A percentile compares a stretch with the other conserved stretches of the same genome.
phyloP scores from a whole-genome alignment of 2,888 invertebrate genomes.

The Hemaris fuciformis region DNA sequence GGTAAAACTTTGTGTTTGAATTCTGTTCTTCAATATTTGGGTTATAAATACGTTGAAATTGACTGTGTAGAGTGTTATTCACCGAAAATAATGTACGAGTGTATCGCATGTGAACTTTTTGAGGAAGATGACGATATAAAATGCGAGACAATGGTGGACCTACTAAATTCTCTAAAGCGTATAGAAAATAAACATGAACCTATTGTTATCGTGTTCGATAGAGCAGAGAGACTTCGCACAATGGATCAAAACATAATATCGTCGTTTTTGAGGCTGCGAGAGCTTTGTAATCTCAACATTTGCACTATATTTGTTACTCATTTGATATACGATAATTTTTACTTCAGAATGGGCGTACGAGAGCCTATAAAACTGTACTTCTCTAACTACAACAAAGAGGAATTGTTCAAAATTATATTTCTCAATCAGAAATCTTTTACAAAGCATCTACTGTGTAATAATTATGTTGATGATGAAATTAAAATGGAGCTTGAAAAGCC shows the following conservation, averaged over 20 bases:
- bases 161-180: slow-evolving; percentile 76
- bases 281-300: slow-evolving; percentile 86
- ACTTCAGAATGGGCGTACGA: slow-evolving; percentile 84
- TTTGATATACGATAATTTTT: slow-evolving; percentile 90
- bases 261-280: slow-evolving; percentile 86
- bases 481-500: slow-evolving; percentile 59
- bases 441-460: slow-evolving; percentile 48
- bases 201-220: slow-evolving; percentile 88
- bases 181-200: slow-evolving; percentile 55
- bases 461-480: slow-evolving; percentile 47
- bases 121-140: slow-evolving; percentile 67
- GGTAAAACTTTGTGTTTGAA: slow-evolving; percentile 89
- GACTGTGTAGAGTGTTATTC: slow-evolving; percentile 93
- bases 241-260: slow-evolving; percentile 88
- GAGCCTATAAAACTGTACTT: slow-evolving; percentile 89
- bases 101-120: slow-evolving; percentile 83
- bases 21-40: slow-evolving; percentile 79
- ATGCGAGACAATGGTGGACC: slow-evolving; percentile 86
- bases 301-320: slow-evolving; percentile 89
- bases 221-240: slow-evolving; percentile 88
- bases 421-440: slow-evolving; percentile 58
- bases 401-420: slow-evolving; percentile 78
- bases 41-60: slow-evolving; percentile 83
- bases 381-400: slow-evolving; percentile 90
- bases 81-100: slow-evolving; percentile 88